A percentile compares a stretch with the other conserved stretches of the same genome.
phyloP scores from a whole-genome alignment of 2,888 invertebrate species.

The Catonia carolina region DNA sequence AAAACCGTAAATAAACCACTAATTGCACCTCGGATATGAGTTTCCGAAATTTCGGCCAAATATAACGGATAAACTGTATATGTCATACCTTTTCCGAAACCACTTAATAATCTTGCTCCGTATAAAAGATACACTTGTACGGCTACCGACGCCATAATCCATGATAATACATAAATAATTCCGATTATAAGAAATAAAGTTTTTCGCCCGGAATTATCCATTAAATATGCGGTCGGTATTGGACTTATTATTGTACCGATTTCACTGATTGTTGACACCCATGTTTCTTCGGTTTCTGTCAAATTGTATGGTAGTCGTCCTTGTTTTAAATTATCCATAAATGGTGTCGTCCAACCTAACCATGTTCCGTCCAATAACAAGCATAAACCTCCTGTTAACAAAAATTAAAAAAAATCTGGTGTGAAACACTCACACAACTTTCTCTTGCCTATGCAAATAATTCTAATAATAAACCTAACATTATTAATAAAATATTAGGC shows the following conservation, averaged over 20 bases:
- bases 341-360: too few species aligned
- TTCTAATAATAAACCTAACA: too few species aligned
- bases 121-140: conserved; percentile 34
- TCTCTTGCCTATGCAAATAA: too few species aligned
- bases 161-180: conserved; percentile 41
- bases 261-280: too few species aligned
- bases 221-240: conserved; percentile 31
- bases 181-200: conserved; percentile 37
- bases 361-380: too few species aligned
- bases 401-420: too few species aligned
- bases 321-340: too few species aligned
- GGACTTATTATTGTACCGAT: conserved; percentile 35
- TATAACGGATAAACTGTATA: conserved; percentile 35
- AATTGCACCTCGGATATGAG: conserved; percentile 33
- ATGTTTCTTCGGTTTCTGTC: too few species aligned
- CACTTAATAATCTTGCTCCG: conserved; percentile 30
- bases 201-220: conserved; percentile 34
- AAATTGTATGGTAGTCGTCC: too few species aligned
- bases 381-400: too few species aligned
- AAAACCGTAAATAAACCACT: conserved; percentile 34
- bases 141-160: conserved; percentile 39
- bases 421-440: too few species aligned
- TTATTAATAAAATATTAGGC: too few species aligned
- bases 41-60: conserved; percentile 34
- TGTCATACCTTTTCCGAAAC: conserved; percentile 34